These are phyloP conservation scores for Chaetogeoica ovagalla DNA, from an alignment of 2,888 invertebrate genomes.

Conservation along the genomic window DNA sequence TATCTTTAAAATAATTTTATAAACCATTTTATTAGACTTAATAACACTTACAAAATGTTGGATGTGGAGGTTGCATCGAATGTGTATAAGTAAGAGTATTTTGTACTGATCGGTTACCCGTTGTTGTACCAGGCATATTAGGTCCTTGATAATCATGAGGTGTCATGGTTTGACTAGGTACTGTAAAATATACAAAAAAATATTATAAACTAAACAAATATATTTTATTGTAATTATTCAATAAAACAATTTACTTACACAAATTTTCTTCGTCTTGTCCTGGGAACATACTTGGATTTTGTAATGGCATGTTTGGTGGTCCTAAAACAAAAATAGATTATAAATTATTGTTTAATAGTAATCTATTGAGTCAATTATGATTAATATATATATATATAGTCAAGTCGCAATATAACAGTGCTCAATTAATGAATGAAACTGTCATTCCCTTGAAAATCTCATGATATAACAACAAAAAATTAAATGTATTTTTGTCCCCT, in stretches of 20 bases:
- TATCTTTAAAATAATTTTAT: neutral
- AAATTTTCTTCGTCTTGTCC: conserved; percentile 48
- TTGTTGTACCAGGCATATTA: conserved; percentile 44
- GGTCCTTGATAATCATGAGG: conserved; percentile 48
- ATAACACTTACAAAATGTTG: conserved; percentile 53
- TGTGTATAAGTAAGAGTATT: conserved; percentile 92
- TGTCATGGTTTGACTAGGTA: conserved; percentile 50
- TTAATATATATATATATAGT: too few relatives aligned
- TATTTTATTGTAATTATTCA: neutral
- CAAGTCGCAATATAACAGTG: too few relatives aligned
- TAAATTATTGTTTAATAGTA: neutral
- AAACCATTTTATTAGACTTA: neutral
- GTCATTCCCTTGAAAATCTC: too few relatives aligned
- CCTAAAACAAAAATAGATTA: conserved; percentile 13
- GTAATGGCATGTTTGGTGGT: conserved; percentile 49
- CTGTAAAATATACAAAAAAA: neutral
- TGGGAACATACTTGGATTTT: conserved; percentile 41
- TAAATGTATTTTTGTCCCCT: too few relatives aligned
- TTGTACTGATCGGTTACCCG: conserved; percentile 56
- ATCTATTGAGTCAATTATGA: neutral
- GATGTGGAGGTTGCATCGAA: conserved; percentile 74
- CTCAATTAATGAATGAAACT: too few relatives aligned
- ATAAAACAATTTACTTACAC: conserved; percentile 21
- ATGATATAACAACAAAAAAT: too few relatives aligned
- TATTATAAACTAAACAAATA: neutral